These are phyloP conservation scores for Allygus modestus DNA, from an alignment of 2,888 invertebrate genomes.

Conservation along the genomic window DNA sequence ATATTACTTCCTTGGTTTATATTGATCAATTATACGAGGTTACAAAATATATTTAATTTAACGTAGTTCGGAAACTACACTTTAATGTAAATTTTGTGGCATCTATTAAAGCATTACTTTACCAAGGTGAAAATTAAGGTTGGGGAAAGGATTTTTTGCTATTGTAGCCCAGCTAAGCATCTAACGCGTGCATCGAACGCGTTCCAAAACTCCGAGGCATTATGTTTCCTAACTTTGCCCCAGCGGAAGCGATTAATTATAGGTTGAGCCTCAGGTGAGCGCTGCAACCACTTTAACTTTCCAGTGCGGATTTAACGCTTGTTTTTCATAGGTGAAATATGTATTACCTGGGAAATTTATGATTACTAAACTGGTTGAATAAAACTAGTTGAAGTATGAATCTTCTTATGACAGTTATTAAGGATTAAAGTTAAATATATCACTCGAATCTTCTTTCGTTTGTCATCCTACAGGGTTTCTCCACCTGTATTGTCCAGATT, in stretches of 20 bases:
- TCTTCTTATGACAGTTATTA: not conserved
- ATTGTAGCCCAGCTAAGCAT: too few relatives aligned
- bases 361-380: not conserved
- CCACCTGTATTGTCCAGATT: too few relatives aligned
- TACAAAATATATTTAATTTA: too few relatives aligned
- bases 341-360: not conserved
- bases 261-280: conserved; percentile 37
- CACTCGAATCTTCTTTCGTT: not conserved
- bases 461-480: too few relatives aligned
- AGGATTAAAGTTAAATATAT: not conserved
- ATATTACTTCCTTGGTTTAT: too few relatives aligned
- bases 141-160: too few relatives aligned
- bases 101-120: too few relatives aligned
- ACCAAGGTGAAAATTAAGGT: too few relatives aligned
- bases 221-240: conserved; percentile 24
- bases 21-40: too few relatives aligned
- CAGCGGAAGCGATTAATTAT: conserved; percentile 48
- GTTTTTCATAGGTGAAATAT: conserved; percentile 25
- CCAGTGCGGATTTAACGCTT: conserved; percentile 27
- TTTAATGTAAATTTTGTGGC: too few relatives aligned
- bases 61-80: too few relatives aligned
- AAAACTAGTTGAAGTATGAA: not conserved
- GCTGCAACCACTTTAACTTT: conserved; percentile 31
- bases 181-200: not conserved
- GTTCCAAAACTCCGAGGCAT: not conserved